phyloP scores from a whole-genome alignment of 2,113 vertebrate genomes.

The Pseudorasbora parva region DNA sequence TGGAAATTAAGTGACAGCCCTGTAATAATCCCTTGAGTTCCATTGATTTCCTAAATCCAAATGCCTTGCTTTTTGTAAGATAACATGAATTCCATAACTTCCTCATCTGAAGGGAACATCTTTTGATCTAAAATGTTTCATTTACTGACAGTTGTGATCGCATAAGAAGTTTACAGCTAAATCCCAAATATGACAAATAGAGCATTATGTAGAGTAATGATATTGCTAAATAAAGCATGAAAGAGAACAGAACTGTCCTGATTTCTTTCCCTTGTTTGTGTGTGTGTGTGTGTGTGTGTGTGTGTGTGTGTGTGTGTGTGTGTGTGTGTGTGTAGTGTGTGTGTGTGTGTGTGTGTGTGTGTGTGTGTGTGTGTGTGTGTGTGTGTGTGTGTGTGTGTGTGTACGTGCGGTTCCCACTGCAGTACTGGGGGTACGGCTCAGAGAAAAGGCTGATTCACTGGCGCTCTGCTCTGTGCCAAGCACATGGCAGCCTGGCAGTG shows the following conservation, averaged over 20 bases:
- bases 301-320: not conserved
- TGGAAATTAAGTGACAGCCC: not conserved
- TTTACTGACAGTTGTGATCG: constrained; percentile 5
- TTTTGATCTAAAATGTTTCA: not conserved
- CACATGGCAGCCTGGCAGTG: constrained; percentile 48
- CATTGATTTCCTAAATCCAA: no score
- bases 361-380: not conserved
- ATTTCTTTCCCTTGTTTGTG: not conserved
- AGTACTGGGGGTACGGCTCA: constrained; percentile 26
- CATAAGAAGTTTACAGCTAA: not conserved
- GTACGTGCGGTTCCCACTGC: not conserved
- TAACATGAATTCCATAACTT: constrained; percentile 6
- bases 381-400: not conserved
- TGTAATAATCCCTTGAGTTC: not conserved
- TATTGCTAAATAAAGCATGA: constrained; percentile 32
- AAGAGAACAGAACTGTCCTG: constrained; percentile 34
- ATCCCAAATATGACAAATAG: constrained; percentile 3
- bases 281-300: constrained; percentile 2
- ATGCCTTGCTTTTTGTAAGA: not conserved
- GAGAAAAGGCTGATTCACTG: constrained; percentile 50
- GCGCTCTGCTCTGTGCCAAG: constrained; percentile 40
- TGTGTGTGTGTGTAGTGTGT: not conserved
- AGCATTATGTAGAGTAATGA: not conserved
- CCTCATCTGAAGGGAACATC: not conserved
- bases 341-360: not conserved